Percentiles rank a stretch among this genome's conserved stretches.
Conservation (phyloP, 2,888 invertebrate species). For the Drosophila kuntzei region DNA sequence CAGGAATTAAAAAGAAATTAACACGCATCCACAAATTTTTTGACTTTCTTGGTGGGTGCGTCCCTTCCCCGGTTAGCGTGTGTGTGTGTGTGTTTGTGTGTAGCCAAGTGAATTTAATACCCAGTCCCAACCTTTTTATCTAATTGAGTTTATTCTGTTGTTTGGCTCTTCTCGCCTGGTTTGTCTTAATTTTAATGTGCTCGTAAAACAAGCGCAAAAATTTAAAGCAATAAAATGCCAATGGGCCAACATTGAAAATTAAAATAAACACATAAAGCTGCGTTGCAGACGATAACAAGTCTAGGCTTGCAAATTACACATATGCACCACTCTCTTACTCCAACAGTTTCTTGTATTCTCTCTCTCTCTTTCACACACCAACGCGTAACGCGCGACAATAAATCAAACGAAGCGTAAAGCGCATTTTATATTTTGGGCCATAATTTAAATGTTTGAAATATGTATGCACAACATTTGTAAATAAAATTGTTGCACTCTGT, state of each 20-base stretch:
- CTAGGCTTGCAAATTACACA: slow-evolving; percentile 50
- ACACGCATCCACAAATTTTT: slow-evolving; percentile 67
- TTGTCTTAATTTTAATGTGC: slow-evolving; percentile 77
- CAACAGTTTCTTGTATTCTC: neutral
- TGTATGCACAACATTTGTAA: slow-evolving; percentile 41
- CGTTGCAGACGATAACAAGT: slow-evolving; percentile 62
- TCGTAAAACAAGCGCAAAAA: slow-evolving; percentile 79
- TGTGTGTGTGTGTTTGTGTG: slow-evolving; percentile 20
- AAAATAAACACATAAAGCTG: slow-evolving; percentile 75
- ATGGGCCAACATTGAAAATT: slow-evolving; percentile 71
- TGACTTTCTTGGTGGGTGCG: slow-evolving; percentile 37
- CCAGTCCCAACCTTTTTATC: slow-evolving; percentile 51
- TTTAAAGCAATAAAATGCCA: slow-evolving; percentile 70
- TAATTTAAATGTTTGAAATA: slow-evolving; percentile 64
- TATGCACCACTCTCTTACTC: slow-evolving; percentile 25
- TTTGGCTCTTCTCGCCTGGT: slow-evolving; percentile 41
- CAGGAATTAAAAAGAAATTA: slow-evolving; percentile 78
- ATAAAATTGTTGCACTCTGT: neutral
- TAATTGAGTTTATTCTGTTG: slow-evolving; percentile 70
- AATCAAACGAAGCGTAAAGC: slow-evolving; percentile 74
- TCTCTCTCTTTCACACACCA: neutral
- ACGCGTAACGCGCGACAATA: slow-evolving; percentile 37
- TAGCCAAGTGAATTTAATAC: slow-evolving; percentile 73
- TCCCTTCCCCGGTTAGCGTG: neutral
- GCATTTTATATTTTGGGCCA: slow-evolving; percentile 57